These are phyloP conservation scores for Drosophila paranaensis DNA, from an alignment of 2,888 invertebrate genomes.

Conservation along the genomic window DNA sequence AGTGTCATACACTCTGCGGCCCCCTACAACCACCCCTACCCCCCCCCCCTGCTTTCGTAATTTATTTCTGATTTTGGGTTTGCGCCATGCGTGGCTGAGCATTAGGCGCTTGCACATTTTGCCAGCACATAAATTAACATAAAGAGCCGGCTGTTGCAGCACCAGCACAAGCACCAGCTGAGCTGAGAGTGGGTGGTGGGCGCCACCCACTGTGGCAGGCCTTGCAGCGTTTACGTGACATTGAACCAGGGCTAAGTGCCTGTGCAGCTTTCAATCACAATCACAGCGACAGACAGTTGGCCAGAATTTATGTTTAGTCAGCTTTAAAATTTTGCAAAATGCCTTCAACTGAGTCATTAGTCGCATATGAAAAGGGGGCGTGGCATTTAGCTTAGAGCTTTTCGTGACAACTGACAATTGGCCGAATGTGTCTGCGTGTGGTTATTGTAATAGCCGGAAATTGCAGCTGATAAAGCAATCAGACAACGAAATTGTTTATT, in stretches of 20 bases:
- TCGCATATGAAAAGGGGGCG: background rate
- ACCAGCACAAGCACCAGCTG: background rate
- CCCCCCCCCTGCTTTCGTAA: constrained; percentile 42
- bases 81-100: constrained; percentile 74
- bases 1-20: constrained; percentile 7
- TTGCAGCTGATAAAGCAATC: constrained; percentile 54
- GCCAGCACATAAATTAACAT: constrained; percentile 79
- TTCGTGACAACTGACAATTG: constrained; percentile 71
- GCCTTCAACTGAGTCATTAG: constrained; percentile 34
- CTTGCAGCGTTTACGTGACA: constrained; percentile 75
- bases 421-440: constrained; percentile 9
- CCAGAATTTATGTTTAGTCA: constrained; percentile 46
- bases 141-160: constrained; percentile 49
- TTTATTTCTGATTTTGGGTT: constrained; percentile 75
- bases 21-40: background rate
- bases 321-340: constrained; percentile 40
- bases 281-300: constrained; percentile 23
- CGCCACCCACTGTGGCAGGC: constrained; percentile 36
- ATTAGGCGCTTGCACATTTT: constrained; percentile 77
- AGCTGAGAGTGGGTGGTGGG: background rate
- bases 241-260: constrained; percentile 67
- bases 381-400: constrained; percentile 20
- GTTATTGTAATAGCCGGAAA: constrained; percentile 50
- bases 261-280: constrained; percentile 49
- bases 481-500: constrained; percentile 50